Percentiles rank a stretch among this genome's conserved stretches.
Evolutionary conservation across 2,113 vertebrate genomes (phyloP).

Genomic region (Melanotaenia duboulayi): DNA sequence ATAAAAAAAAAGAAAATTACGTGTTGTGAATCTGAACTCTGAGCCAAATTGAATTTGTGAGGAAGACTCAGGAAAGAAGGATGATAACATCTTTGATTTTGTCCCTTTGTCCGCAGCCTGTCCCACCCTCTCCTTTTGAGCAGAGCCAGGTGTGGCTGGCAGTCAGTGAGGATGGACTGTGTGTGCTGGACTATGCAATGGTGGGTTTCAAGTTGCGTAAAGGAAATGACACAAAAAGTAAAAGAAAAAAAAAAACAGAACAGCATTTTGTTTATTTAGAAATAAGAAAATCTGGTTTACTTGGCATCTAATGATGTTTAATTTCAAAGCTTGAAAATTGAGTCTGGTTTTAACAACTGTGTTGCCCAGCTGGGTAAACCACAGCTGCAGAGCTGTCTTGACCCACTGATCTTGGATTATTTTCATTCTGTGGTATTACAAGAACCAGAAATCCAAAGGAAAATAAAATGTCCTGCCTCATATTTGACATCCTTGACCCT

Average conservation of each 20-base stretch:
- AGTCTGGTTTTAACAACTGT: constrained; percentile 22
- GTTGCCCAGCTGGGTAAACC: neutral
- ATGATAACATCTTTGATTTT: constrained; percentile 21
- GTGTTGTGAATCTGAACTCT: neutral
- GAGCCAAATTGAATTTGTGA: neutral
- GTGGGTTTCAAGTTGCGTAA: constrained; percentile 69
- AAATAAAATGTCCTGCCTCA: constrained; percentile 54
- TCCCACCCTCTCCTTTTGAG: constrained; percentile 82
- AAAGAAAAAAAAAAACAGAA: constrained; percentile 6
- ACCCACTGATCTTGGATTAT: constrained; percentile 58
- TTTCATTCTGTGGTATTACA: constrained; percentile 52
- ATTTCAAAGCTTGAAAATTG: constrained; percentile 14
- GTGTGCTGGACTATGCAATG: constrained; percentile 88
- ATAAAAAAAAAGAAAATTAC: no score
- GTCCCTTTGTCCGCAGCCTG: constrained; percentile 77
- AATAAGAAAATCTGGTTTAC: neutral
- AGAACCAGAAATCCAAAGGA: constrained; percentile 55
- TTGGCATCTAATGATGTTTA: neutral
- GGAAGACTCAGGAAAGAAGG: neutral
- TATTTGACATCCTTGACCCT: constrained; percentile 43
- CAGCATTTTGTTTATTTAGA: neutral
- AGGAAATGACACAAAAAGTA: neutral
- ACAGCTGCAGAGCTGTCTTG: constrained; percentile 39
- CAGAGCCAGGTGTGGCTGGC: constrained; percentile 88
- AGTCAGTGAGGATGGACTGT: constrained; percentile 90